phyloP scores from a whole-genome alignment of 2,113 vertebrate genomes.

The Anhinga anhinga region DNA sequence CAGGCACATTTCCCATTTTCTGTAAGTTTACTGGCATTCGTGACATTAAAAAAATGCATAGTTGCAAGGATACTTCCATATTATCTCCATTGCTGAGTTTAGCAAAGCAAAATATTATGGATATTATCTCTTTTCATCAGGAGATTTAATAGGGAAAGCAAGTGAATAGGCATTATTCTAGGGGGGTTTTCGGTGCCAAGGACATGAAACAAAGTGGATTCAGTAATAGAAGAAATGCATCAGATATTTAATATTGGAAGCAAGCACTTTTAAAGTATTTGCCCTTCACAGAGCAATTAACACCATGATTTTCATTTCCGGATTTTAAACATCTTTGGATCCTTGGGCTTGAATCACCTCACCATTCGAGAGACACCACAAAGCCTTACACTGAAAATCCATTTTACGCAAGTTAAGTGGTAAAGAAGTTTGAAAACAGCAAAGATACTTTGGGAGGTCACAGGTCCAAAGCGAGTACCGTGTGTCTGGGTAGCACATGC shows the following conservation, averaged over 20 bases:
- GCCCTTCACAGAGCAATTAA: neutral
- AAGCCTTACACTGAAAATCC: neutral
- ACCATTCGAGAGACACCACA: accelerated
- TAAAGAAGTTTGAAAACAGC: neutral
- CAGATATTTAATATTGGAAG: neutral
- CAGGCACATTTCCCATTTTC: neutral
- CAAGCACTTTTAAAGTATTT: neutral
- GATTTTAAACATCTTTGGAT: neutral
- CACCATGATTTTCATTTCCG: neutral
- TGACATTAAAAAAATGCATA: neutral
- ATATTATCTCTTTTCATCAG: neutral
- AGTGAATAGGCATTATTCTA: neutral
- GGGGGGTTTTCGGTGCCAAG: neutral
- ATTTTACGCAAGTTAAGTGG: neutral
- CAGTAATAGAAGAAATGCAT: neutral
- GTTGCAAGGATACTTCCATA: neutral
- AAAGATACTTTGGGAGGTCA: neutral
- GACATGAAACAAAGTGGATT: neutral
- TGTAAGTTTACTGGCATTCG: neutral
- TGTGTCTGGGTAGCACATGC: accelerated
- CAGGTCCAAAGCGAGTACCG: accelerated
- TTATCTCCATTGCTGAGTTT: neutral
- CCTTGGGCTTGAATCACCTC: neutral
- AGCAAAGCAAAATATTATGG: neutral
- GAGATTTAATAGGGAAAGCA: neutral